Base-by-base conservation (phyloP, 2,113 vertebrate genomes). In the Phalacrocorax brasilianus region DNA sequence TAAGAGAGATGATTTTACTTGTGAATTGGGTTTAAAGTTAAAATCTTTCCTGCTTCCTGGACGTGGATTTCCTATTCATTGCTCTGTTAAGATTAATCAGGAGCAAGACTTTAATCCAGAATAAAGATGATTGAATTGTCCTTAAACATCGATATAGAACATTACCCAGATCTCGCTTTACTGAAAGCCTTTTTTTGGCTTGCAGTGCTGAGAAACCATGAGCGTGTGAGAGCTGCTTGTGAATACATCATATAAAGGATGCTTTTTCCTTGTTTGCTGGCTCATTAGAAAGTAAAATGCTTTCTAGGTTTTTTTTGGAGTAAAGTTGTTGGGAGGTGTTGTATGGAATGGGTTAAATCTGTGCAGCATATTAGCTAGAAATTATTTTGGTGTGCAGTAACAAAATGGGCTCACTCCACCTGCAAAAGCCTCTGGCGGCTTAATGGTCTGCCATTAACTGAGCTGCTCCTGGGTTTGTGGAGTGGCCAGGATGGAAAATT, bases 1-100 rank as follows among this genome's bases (percentile, higher is more conserved):
- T 92, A 55, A 94, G 74, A 67, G 80, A 88, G 63, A 50, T 77
- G 40, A 94, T 96, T 96, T 95, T 88, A 53, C 91, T 91, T 91
- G 65, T 89, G 96, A 96, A 95, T 96, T 95, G 40, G 11, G 28
- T 95, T 88, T 94, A 89, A 94, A 96, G 85, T 95, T 94, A 76
- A 93, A 88, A 94, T 95, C 83, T 81, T n/a, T 52, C 70, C 70
- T 78, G n/a, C n/a, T 86, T 93, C 62, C 55, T 6, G 2, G 59
- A 79, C 12, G 2, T 73, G 62, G 83, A 58, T 95, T 96, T 95
- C 68, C 73, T 96, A 72, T 93, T 95, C 73, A 70, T 92, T 93
- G 71, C 78, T 86, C 81, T 89, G 30, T 87, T 80, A 85, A 95
- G 77, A 92, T 92, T 93, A 94, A 95, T 92, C 62, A 3, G 53